These are phyloP conservation scores for Ceryle rudis DNA, from an alignment of 2,797 vertebrate genomes.

Conservation along the genomic window DNA sequence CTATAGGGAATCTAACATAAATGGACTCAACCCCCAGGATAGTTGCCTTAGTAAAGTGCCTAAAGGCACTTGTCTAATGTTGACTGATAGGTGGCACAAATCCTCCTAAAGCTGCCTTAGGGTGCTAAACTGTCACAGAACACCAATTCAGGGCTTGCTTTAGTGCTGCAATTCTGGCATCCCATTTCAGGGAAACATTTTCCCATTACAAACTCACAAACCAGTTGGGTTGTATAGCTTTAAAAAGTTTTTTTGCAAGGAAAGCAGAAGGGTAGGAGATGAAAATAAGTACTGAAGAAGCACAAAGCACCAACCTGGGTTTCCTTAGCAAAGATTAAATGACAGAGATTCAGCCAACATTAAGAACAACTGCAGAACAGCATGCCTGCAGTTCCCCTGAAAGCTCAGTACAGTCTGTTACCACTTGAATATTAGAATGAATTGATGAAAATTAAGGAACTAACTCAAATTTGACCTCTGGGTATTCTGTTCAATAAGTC, in stretches of 20 bases:
- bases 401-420: neutral
- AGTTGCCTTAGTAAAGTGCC: neutral
- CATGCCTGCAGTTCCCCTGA: neutral
- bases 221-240: neutral
- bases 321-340: slow-evolving; percentile 33
- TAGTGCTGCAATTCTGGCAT: neutral
- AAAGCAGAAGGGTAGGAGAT: slow-evolving; percentile 15
- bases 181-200: neutral
- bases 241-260: neutral
- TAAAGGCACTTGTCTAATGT: neutral
- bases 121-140: neutral
- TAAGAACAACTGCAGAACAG: neutral
- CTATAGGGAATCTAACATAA: neutral
- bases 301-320: neutral
- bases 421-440: slow-evolving; percentile 25
- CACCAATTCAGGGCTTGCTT: neutral
- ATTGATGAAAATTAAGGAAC: slow-evolving; percentile 32
- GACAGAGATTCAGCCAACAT: neutral
- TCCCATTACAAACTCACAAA: neutral
- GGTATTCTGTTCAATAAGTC: neutral
- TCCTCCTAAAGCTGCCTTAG: neutral
- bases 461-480: slow-evolving; percentile 7
- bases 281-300: neutral
- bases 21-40: neutral
- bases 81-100: slow-evolving; percentile 3